These are phyloP conservation scores for Syngnathoides biaculeatus DNA, from an alignment of 2,113 vertebrate species.

Conservation along the genomic window DNA sequence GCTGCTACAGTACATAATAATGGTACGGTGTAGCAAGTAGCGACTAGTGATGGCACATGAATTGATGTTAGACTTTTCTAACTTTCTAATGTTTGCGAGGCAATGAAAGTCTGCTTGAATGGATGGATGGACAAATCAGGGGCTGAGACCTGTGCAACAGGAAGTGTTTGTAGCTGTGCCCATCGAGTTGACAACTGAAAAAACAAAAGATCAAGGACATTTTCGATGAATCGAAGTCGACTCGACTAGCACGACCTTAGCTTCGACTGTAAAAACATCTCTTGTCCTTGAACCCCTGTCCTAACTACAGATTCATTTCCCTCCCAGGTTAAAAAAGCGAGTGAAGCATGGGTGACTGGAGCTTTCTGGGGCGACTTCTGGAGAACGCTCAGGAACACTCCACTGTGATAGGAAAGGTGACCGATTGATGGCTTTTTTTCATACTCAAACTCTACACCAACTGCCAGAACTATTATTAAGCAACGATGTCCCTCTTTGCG, in stretches of 20 bases:
- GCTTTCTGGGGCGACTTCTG: conserved; percentile 89
- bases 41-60: no score
- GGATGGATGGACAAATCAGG: no score
- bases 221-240: neutral
- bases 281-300: neutral
- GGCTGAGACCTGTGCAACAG: no score
- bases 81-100: no score
- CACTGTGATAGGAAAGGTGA: conserved; percentile 92
- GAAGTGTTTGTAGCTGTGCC: no score
- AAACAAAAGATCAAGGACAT: no score
- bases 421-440: neutral
- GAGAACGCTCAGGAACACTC: conserved; percentile 96
- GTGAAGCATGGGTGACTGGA: conserved; percentile 96
- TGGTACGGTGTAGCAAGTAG: no score
- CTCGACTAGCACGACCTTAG: neutral
- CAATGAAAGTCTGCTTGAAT: no score
- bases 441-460: neutral
- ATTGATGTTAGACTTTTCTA: no score
- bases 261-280: no score
- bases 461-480: neutral
- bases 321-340: conserved; percentile 76
- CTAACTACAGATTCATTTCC: conserved; percentile 9
- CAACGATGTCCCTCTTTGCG: neutral
- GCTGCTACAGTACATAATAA: no score
- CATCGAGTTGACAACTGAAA: no score